Conservation (phyloP, 2,888 invertebrate species). For the Pediacus dermestoides region DNA sequence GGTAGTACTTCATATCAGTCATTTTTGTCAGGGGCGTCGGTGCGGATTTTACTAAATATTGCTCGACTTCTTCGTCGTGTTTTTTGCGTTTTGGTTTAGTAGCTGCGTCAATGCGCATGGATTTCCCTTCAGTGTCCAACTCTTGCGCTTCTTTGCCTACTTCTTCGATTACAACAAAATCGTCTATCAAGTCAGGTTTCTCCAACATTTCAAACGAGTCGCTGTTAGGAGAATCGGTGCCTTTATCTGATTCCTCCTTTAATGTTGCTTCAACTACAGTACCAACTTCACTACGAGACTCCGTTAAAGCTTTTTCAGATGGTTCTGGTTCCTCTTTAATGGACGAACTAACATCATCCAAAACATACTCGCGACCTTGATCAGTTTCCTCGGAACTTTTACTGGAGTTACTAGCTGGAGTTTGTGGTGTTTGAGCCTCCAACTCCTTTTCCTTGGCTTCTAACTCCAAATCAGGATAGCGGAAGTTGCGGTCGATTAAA, state of each 20-base stretch:
- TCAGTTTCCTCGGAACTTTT: conserved; percentile 64
- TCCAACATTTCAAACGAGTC: conserved; percentile 87
- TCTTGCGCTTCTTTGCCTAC: conserved; percentile 84
- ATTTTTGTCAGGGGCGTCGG: conserved; percentile 58
- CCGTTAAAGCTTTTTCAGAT: conserved; percentile 41
- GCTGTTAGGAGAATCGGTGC: conserved; percentile 69
- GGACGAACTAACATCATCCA: conserved; percentile 57
- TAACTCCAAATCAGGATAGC: conserved; percentile 51
- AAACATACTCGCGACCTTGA: conserved; percentile 61
- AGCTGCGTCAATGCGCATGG: conserved; percentile 64
- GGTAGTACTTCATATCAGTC: conserved; percentile 52
- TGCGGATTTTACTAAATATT: conserved; percentile 65
- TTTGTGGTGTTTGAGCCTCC: conserved; percentile 56
- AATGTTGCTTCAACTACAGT: conserved; percentile 61
- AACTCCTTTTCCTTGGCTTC: conserved; percentile 45
- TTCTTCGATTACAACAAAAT: conserved; percentile 84
- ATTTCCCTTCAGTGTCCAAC: conserved; percentile 78
- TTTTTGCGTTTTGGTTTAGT: conserved; percentile 52
- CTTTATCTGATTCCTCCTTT: conserved; percentile 48
- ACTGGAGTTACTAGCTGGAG: conserved; percentile 61
- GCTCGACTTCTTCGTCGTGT: conserved; percentile 69
- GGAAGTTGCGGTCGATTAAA: conserved; percentile 48
- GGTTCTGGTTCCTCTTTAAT: conserved; percentile 57
- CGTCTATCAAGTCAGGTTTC: conserved; percentile 81
- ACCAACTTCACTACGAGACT: conserved; percentile 54